Base-by-base conservation (phyloP, 2,888 invertebrate genomes). In the Brenthis hecate region DNA sequence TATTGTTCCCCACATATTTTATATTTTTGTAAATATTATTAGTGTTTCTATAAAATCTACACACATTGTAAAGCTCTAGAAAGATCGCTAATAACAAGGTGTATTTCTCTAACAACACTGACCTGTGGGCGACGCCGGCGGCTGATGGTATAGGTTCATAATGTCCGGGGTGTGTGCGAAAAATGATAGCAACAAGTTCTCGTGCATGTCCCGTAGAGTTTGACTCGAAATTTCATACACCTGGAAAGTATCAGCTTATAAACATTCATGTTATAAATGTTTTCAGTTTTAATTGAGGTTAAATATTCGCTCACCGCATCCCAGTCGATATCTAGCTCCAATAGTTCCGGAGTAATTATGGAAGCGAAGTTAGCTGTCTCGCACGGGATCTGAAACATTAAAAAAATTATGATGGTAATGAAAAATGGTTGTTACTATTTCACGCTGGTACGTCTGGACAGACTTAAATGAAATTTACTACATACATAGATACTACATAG, bases 121-220 rank as follows among this genome's bases (percentile, higher is more conserved):
- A 88, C 89, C 88, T 19, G 86, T 80, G 2, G 92, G 81, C 84
- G 85, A 23, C 78, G 93, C 73, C 80, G 82, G 76, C 11, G 88
- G 83, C 74, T 86, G 89, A 36, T 89, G 90, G 73, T 92, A 89
- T 32, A 92, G 74, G 73, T 87, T 86, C 72, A 94, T 90, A 61
- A 93, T 81, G 63, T 91, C 91, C 6, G 95, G 95, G 77, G 94
- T 93, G 77, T 95, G 94, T 4, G 96, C 95, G 0, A 94, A 93
- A 81, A 94, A 96, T 43, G 92, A 89, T 43, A 95, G 80, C 64
- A 96, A 85, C 61, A 95, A 77, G 71, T 93, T 93, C 72, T 95
- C 95, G 80, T 95, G 94, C 58, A 96, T 79, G 56, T 94, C 92
- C 28, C 93, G 91, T 63, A 95, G 79, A 47, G 91, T 86, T 6